Percentiles rank a stretch among this genome's conserved stretches.
phyloP scores from a whole-genome alignment of 1,140 invertebrate species.

The Aphelenchoides avenae region DNA sequence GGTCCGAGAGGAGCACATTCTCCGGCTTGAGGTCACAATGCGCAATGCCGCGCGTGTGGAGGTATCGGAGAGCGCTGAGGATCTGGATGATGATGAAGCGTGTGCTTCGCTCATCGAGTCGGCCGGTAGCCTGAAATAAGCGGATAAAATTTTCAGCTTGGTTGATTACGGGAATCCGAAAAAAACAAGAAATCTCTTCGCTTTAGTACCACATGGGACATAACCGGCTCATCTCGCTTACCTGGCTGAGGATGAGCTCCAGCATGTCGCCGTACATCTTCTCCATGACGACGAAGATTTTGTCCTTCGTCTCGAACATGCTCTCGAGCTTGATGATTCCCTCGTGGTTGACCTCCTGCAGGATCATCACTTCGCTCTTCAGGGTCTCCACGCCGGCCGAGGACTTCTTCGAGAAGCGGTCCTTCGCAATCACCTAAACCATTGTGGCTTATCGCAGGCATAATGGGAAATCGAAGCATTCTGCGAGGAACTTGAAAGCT shows the following conservation, averaged over 20 bases:
- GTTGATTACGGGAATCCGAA: no score
- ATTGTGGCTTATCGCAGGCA: background rate
- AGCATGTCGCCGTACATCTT: conserved; percentile 84
- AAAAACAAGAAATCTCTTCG: background rate
- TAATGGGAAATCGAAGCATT: conserved; percentile 1
- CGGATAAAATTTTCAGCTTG: background rate
- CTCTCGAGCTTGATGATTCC: conserved; percentile 70
- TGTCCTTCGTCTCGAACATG: conserved; percentile 96
- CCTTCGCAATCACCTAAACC: conserved; percentile 56
- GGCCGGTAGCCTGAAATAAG: conserved; percentile 45
- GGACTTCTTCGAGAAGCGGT: conserved; percentile 54
- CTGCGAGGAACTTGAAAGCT: no score
- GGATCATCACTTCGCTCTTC: conserved; percentile 53
- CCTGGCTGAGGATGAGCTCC: conserved; percentile 86
- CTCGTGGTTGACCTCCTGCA: conserved; percentile 56
- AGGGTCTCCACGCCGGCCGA: conserved; percentile 46
- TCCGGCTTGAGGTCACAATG: conserved; percentile 74
- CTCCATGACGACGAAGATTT: conserved; percentile 70
- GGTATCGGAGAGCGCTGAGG: conserved; percentile 85
- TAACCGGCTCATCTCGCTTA: background rate
- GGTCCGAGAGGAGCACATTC: conserved; percentile 56
- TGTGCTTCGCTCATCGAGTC: conserved; percentile 48
- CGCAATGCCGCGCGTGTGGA: conserved; percentile 82
- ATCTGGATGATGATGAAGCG: conserved; percentile 68
- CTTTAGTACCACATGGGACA: background rate